A percentile compares a stretch with the other conserved stretches of the same genome.
Conservation (phyloP, 1,140 invertebrate genomes). For the Mycetomoellerius zeteki region DNA sequence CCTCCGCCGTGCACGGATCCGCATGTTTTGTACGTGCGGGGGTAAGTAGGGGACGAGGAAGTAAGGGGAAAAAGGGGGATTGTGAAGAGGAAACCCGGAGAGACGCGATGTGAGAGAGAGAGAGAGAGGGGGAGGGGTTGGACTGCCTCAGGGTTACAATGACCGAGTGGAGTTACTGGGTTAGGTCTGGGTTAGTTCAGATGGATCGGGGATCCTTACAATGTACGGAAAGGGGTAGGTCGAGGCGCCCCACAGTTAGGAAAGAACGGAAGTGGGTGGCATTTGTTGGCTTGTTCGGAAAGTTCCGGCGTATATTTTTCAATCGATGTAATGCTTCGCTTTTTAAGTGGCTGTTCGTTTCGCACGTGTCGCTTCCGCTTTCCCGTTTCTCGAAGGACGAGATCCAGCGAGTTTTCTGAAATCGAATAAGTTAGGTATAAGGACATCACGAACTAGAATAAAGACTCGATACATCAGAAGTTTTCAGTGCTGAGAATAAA, state of each 20-base stretch:
- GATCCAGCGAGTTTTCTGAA: neutral
- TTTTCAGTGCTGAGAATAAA: neutral
- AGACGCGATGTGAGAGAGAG: neutral
- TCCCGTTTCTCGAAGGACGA: neutral
- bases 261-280: neutral
- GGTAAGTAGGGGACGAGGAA: neutral
- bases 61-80: neutral
- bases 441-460: neutral
- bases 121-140: neutral
- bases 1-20: conserved; percentile 8
- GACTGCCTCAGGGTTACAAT: conserved; percentile 48
- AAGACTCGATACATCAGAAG: neutral
- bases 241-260: neutral
- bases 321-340: conserved; percentile 41
- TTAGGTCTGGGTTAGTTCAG: conserved; percentile 59
- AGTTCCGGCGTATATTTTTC: conserved; percentile 46
- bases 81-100: conserved; percentile 21
- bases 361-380: neutral
- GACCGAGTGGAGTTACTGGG: conserved; percentile 57
- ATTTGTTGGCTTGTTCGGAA: conserved; percentile 42
- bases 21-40: conserved; percentile 23
- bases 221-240: conserved; percentile 6
- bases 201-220: conserved; percentile 31
- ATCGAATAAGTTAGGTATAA: neutral
- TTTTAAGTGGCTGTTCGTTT: conserved; percentile 21